phyloP scores from a whole-genome alignment of 2,797 vertebrate species.

The Pangasius krempfi region DNA sequence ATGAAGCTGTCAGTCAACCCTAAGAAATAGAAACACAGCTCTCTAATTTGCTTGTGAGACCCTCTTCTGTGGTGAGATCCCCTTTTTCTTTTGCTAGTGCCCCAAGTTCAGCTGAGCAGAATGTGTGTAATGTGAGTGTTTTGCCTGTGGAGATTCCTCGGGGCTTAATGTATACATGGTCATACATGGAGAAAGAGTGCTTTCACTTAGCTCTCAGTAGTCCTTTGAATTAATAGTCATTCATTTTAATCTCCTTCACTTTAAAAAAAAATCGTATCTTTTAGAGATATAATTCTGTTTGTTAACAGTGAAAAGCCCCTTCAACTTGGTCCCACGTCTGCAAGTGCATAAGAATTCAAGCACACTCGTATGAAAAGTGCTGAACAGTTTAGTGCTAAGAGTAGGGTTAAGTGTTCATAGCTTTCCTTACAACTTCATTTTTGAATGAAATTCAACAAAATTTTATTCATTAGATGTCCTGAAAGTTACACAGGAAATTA shows the following conservation, averaged over 20 bases:
- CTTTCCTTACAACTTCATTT: background rate
- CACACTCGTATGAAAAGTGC: background rate
- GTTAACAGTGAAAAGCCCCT: background rate
- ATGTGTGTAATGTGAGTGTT: constrained; percentile 37
- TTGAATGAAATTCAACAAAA: background rate
- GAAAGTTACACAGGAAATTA: background rate
- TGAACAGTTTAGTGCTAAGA: background rate
- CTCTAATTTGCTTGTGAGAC: constrained; percentile 25
- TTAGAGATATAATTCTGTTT: background rate
- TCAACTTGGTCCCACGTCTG: background rate
- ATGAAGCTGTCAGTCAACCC: constrained; percentile 69
- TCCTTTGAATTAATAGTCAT: background rate
- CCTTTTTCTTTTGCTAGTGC: background rate
- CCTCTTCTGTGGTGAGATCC: background rate
- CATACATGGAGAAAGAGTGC: constrained; percentile 16
- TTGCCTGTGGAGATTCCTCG: constrained; percentile 30
- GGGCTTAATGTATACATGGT: background rate
- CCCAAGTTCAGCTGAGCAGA: constrained; percentile 42
- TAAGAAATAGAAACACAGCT: constrained; percentile 32
- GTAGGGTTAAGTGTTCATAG: background rate
- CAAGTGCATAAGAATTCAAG: background rate
- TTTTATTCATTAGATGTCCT: background rate
- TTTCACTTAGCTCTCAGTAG: background rate
- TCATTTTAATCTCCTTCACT: background rate
- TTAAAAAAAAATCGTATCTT: background rate